These are phyloP conservation scores for Athrips mouffetella DNA, from an alignment of 2,888 invertebrate genomes.

Conservation along the genomic window DNA sequence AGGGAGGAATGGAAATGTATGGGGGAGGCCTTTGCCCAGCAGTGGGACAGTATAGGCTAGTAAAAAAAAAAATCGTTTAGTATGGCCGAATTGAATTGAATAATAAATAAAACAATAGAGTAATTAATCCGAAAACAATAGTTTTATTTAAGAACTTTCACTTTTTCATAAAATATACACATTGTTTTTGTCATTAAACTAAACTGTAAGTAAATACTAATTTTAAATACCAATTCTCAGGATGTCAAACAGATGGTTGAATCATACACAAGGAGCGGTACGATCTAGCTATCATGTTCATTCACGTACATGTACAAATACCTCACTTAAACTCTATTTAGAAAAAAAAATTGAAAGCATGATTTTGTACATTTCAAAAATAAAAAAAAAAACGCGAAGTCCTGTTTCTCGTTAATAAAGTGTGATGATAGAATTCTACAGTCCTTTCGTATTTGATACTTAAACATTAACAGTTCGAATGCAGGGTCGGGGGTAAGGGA, in stretches of 20 bases:
- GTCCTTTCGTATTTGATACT: conserved; percentile 68
- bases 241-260: conserved; percentile 54
- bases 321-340: conserved; percentile 72
- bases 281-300: conserved; percentile 30
- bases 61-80: not conserved
- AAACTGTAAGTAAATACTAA: conserved; percentile 79
- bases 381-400: conserved; percentile 58
- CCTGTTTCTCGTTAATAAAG: conserved; percentile 60
- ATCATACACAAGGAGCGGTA: not conserved
- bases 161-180: conserved; percentile 79
- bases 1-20: no score
- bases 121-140: conserved; percentile 79
- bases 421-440: conserved; percentile 76
- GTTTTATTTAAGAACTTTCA: conserved; percentile 79
- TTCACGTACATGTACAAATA: conserved; percentile 67
- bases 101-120: conserved; percentile 67
- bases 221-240: conserved; percentile 77
- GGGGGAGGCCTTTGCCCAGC: no score
- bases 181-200: conserved; percentile 78
- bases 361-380: conserved; percentile 76
- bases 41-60: no score
- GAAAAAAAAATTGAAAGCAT: conserved; percentile 73
- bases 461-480: conserved; percentile 69
- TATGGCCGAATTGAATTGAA: not conserved
- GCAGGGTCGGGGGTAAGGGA: conserved; percentile 33